A percentile compares a stretch with the other conserved stretches of the same genome.
These are phyloP conservation scores for Arothron firmamentum DNA, from an alignment of 2,113 vertebrate species.

Conservation along the genomic window DNA sequence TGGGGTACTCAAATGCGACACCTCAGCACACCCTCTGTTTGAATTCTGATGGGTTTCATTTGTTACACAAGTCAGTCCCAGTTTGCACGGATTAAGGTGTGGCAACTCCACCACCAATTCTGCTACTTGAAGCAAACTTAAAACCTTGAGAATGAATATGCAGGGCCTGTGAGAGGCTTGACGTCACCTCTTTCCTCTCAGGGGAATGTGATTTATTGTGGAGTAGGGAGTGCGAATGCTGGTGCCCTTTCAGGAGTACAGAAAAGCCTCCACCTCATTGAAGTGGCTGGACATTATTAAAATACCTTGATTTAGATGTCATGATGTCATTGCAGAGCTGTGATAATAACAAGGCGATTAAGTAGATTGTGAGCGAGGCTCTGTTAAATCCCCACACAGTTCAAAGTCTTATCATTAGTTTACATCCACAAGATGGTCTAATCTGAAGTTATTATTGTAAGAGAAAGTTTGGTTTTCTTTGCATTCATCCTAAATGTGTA, in stretches of 20 bases:
- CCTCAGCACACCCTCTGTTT: neutral
- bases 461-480: neutral
- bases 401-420: constrained; percentile 8
- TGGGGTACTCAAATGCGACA: neutral
- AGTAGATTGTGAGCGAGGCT: constrained; percentile 34
- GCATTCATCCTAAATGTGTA: neutral
- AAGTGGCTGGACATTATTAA: constrained; percentile 24
- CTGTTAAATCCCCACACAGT: constrained; percentile 11
- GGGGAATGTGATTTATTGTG: constrained; percentile 58
- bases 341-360: constrained; percentile 32
- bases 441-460: neutral
- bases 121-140: constrained; percentile 21
- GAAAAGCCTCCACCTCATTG: constrained; percentile 28
- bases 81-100: constrained; percentile 5
- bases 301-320: constrained; percentile 36
- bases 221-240: constrained; percentile 38
- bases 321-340: constrained; percentile 32
- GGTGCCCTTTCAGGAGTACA: constrained; percentile 39
- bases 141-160: constrained; percentile 56
- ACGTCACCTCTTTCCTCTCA: constrained; percentile 56
- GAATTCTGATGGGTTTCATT: neutral
- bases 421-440: constrained; percentile 18
- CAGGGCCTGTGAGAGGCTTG: constrained; percentile 49
- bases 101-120: constrained; percentile 7
- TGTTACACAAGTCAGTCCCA: neutral